Percentiles rank a stretch among this genome's conserved stretches.
Conservation (phyloP, 2,888 invertebrate genomes). For the Ormia ochracea region DNA sequence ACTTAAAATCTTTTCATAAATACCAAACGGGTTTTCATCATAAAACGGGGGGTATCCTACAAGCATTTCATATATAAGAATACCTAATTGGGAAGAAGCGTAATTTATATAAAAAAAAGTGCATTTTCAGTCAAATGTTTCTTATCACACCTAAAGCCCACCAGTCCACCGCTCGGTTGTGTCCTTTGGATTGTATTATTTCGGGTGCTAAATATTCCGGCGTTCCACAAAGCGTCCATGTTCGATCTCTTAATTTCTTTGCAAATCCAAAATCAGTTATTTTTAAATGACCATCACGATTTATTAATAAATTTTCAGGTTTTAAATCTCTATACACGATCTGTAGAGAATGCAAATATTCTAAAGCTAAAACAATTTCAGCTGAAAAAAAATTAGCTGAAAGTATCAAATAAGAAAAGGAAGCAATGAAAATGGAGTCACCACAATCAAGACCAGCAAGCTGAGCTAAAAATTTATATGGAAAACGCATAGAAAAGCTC, state of each 20-base stretch:
- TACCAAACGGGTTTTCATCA: slow-evolving; percentile 96
- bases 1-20: slow-evolving; percentile 96
- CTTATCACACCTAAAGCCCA: slow-evolving; percentile 91
- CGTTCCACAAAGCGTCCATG: slow-evolving; percentile 97
- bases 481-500: too few species aligned
- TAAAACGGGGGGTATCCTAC: slow-evolving; percentile 97
- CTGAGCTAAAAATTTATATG: too few species aligned
- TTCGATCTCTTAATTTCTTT: slow-evolving; percentile 94
- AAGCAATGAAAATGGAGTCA: not conserved
- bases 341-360: slow-evolving; percentile 92
- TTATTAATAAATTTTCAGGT: slow-evolving; percentile 95
- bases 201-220: slow-evolving; percentile 98
- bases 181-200: slow-evolving; percentile 98
- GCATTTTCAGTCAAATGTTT: not conserved
- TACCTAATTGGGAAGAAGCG: slow-evolving; percentile 79
- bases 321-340: slow-evolving; percentile 94
- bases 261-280: slow-evolving; percentile 99
- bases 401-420: not conserved
- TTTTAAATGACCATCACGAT: slow-evolving; percentile 95
- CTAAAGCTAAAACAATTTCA: slow-evolving; percentile 95
- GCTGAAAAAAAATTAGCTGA: slow-evolving; percentile 93
- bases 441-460: too few species aligned
- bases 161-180: slow-evolving; percentile 99
- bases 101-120: not conserved
- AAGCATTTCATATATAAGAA: slow-evolving; percentile 93